A percentile compares a stretch with the other conserved stretches of the same genome.
phyloP scores from a whole-genome alignment of 2,113 vertebrate genomes.

The Pseudolaguvia tuberculata region DNA sequence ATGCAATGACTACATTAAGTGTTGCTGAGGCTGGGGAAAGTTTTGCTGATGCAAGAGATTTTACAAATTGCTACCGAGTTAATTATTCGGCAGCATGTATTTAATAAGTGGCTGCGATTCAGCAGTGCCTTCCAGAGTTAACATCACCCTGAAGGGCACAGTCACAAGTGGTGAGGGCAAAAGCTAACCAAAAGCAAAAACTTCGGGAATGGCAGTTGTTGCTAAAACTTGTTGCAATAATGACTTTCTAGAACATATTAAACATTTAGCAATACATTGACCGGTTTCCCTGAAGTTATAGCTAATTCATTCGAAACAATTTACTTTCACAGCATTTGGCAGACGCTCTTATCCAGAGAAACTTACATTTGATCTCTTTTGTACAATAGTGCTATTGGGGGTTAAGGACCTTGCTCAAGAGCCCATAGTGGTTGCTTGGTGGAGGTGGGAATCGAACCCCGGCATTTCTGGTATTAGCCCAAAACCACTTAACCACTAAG shows the following conservation, averaged over 20 bases:
- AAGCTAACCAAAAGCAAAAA: background rate
- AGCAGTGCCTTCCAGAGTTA: slow-evolving; percentile 54
- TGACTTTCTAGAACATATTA: background rate
- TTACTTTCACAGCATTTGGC: too few species aligned
- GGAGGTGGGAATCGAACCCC: too few species aligned
- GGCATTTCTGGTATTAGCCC: too few species aligned
- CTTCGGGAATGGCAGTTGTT: background rate
- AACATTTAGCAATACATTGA: background rate
- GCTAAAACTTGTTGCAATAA: too few species aligned
- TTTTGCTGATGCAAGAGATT: slow-evolving; percentile 74
- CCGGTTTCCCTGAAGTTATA: background rate
- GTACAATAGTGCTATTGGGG: too few species aligned
- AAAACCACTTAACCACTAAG: too few species aligned
- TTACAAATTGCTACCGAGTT: slow-evolving; percentile 70
- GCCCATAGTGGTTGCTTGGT: too few species aligned
- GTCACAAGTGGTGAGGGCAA: background rate
- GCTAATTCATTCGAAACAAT: background rate
- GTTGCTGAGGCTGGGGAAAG: slow-evolving; percentile 67
- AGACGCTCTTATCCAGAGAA: too few species aligned
- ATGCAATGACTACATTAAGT: slow-evolving; percentile 70
- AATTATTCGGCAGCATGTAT: slow-evolving; percentile 72
- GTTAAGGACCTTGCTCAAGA: too few species aligned
- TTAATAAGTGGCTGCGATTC: slow-evolving; percentile 67
- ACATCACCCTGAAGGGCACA: slow-evolving; percentile 19
- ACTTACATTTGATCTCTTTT: too few species aligned